A percentile compares a stretch with the other conserved stretches of the same genome.
Evolutionary conservation across 2,113 vertebrate species (phyloP).

Genomic region (Grantiella picta): DNA sequence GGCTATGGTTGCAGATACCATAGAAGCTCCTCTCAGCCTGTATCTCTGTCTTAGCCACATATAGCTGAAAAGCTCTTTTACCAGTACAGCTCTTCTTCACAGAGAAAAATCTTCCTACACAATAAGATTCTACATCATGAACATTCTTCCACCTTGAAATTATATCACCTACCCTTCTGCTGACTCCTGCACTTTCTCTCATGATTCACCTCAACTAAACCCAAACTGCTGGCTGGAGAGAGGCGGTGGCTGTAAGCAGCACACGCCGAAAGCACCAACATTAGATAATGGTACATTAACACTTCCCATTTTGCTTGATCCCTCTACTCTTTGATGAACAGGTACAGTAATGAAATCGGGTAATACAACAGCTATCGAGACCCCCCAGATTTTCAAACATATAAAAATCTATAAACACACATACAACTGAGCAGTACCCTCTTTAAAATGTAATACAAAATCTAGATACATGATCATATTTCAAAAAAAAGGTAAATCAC

Average conservation of each 20-base stretch:
- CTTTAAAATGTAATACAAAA: not conserved
- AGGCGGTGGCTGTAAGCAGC: not conserved
- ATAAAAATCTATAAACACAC: not conserved
- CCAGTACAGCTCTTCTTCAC: not conserved
- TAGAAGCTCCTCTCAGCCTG: not conserved
- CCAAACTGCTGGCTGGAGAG: not conserved
- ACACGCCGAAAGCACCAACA: not conserved
- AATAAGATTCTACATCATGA: not conserved
- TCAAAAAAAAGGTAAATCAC: not conserved
- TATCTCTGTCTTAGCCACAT: not conserved
- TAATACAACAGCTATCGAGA: not conserved
- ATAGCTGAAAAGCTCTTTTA: not conserved
- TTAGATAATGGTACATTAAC: not conserved
- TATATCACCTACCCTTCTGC: not conserved
- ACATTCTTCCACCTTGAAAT: not conserved
- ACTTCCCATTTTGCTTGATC: not conserved
- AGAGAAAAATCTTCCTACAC: not conserved
- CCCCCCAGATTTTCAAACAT: not conserved
- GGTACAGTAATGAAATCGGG: not conserved
- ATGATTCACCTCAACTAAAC: not conserved
- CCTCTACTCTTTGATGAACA: not conserved
- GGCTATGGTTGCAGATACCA: not conserved
- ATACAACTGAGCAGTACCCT: not conserved
- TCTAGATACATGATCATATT: not conserved
- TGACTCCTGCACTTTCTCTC: not conserved